Conservation (phyloP, 2,888 invertebrate genomes). For the Papilio demoleus region DNA sequence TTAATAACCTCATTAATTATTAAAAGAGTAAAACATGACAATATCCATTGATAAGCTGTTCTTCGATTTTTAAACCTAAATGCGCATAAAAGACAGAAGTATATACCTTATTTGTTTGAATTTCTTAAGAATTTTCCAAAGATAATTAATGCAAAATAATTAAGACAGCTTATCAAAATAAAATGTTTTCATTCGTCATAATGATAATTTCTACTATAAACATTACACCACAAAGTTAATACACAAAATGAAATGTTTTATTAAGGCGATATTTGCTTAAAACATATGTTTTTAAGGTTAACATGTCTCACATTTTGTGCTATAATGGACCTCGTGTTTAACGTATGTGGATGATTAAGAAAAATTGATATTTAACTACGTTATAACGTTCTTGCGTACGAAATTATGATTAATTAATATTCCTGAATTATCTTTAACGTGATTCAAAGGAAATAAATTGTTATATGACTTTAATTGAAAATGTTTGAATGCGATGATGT, state of each 20-base stretch:
- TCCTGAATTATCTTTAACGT: background rate
- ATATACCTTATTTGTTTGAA: too few species aligned
- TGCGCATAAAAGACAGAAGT: too few species aligned
- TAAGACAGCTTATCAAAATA: background rate
- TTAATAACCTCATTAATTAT: too few species aligned
- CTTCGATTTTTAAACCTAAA: too few species aligned
- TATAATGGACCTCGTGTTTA: slow-evolving; percentile 1
- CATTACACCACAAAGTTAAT: background rate
- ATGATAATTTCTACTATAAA: background rate
- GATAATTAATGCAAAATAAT: too few species aligned
- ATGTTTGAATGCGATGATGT: too few species aligned
- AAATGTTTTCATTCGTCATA: background rate
- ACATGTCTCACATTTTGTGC: slow-evolving; percentile 5
- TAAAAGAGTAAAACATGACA: too few species aligned
- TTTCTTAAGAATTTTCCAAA: too few species aligned
- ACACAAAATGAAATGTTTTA: slow-evolving; percentile 11
- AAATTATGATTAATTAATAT: slow-evolving; percentile 5
- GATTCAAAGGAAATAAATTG: too few species aligned
- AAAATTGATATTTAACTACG: slow-evolving; percentile 16
- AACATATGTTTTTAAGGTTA: slow-evolving; percentile 12
- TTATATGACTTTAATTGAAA: too few species aligned
- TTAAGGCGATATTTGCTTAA: background rate
- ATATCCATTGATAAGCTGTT: too few species aligned
- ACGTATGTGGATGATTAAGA: slow-evolving; percentile 11
- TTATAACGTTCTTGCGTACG: background rate